Percentiles rank a stretch among this genome's conserved stretches.
Evolutionary conservation across 2,113 vertebrate genomes (phyloP).

Genomic region (Lepisosteus osseus): DNA sequence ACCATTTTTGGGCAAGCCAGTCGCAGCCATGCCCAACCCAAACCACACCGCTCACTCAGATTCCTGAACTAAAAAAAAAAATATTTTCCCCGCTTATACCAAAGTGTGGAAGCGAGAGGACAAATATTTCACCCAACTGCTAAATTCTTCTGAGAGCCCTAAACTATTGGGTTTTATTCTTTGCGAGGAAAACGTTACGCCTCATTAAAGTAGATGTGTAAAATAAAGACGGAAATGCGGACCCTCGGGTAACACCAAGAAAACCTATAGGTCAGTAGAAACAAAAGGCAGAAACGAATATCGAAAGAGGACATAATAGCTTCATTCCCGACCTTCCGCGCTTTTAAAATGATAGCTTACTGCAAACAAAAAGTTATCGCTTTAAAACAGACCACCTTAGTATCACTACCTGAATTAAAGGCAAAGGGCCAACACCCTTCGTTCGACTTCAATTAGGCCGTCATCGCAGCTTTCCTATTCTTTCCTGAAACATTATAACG

Average conservation of each 20-base stretch:
- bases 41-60: conserved; percentile 65
- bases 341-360: not conserved
- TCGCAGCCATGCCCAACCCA: conserved; percentile 69
- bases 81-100: conserved; percentile 30
- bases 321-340: no score
- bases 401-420: not conserved
- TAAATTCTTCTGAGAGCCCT: conserved; percentile 14
- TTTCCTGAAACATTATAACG: not conserved
- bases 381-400: not conserved
- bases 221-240: no score
- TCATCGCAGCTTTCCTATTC: not conserved
- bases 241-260: no score
- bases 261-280: no score
- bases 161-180: no score
- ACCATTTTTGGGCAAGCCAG: conserved; percentile 77
- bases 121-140: conserved; percentile 32
- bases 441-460: not conserved
- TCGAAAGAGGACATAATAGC: no score
- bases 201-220: no score
- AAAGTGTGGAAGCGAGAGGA: conserved; percentile 33
- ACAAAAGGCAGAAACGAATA: no score
- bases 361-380: not conserved
- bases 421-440: conserved; percentile 6
- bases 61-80: conserved; percentile 45
- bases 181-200: no score